Conservation (phyloP, 2,797 vertebrate genomes). For the Phoebastria nigripes region DNA sequence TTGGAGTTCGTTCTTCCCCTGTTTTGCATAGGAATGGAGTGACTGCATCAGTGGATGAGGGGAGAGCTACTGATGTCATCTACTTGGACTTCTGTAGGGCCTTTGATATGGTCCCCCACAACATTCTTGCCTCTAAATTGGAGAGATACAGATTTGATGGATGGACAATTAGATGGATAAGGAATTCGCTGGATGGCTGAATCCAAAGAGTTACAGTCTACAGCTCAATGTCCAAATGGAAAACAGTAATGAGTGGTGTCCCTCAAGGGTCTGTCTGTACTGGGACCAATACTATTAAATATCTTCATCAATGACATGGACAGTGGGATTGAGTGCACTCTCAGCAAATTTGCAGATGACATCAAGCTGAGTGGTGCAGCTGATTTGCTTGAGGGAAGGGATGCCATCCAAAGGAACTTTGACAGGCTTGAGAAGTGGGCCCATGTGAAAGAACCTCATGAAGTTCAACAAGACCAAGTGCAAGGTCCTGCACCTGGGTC, state of each 20-base stretch:
- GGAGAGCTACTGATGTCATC: background rate
- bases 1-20: background rate
- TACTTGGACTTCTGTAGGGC: background rate
- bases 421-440: background rate
- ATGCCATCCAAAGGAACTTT: background rate
- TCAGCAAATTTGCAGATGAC: background rate
- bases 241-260: background rate
- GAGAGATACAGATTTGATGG: background rate
- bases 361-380: background rate
- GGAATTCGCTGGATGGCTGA: background rate
- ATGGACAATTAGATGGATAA: background rate
- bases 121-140: background rate
- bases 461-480: background rate
- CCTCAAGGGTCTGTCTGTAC: fast-evolving
- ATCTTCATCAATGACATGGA: background rate
- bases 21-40: background rate
- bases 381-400: background rate
- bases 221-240: background rate
- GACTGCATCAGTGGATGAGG: background rate
- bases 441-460: background rate
- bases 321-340: background rate
- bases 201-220: background rate
- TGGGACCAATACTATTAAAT: background rate
- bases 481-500: background rate
- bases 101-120: background rate